Evolutionary conservation across 92 coral and sea anemone genomes (phyloP).

Genomic region (Hydrozoanthus gracilis): DNA sequence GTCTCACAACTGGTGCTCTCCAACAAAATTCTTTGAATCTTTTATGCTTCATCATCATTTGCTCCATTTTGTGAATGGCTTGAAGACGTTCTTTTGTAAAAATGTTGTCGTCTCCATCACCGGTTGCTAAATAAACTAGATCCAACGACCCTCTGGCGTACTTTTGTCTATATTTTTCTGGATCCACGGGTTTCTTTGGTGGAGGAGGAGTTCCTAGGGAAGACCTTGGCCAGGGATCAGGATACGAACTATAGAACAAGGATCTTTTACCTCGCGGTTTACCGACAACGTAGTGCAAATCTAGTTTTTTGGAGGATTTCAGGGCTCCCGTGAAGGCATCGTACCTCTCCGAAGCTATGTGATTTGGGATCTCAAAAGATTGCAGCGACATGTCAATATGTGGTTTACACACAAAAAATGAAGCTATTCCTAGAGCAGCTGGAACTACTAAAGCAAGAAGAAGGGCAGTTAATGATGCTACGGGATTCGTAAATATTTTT

Average conservation of each 20-base stretch:
- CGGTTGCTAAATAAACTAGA: slow-evolving; percentile 84
- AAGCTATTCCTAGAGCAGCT: slow-evolving; percentile 39
- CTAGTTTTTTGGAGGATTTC: slow-evolving; percentile 38
- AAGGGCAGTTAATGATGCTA: slow-evolving; percentile 45
- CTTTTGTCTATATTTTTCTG: slow-evolving; percentile 51
- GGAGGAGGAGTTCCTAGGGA: slow-evolving; percentile 33
- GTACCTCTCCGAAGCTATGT: slow-evolving; percentile 59
- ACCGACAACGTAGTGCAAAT: background rate
- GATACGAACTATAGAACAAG: background rate
- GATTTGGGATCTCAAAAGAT: slow-evolving; percentile 85
- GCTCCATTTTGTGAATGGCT: slow-evolving; percentile 79
- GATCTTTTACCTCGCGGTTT: slow-evolving; percentile 29
- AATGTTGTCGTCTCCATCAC: slow-evolving; percentile 74
- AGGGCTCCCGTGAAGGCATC: slow-evolving; percentile 69
- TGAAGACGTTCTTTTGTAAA: slow-evolving; percentile 82
- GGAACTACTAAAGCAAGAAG: slow-evolving; percentile 56
- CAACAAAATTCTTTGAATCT: slow-evolving; percentile 81
- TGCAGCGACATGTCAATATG: slow-evolving; percentile 73
- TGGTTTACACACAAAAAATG: slow-evolving; percentile 29
- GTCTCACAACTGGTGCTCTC: slow-evolving; percentile 59
- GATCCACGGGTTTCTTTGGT: slow-evolving; percentile 36
- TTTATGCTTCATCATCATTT: slow-evolving; percentile 66
- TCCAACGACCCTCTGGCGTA: slow-evolving; percentile 67
- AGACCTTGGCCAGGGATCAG: slow-evolving; percentile 47
- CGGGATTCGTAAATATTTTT: slow-evolving; percentile 41